phyloP scores from a whole-genome alignment of 2,797 vertebrate species.

The Sebastolobus alascanus region DNA sequence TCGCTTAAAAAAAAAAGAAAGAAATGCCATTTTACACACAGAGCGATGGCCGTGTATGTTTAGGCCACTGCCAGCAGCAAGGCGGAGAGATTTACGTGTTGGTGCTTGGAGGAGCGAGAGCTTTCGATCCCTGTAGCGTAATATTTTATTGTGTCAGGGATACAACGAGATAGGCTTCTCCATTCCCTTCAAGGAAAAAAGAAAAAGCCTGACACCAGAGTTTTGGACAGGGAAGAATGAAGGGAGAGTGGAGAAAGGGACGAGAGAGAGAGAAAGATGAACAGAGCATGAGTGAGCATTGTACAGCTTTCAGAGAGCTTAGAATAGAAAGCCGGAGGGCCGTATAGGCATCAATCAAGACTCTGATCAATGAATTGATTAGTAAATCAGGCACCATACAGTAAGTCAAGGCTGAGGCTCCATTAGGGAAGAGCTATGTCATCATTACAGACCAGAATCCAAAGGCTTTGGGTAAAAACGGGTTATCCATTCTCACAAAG shows the following conservation, averaged over 20 bases:
- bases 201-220: constrained; percentile 64
- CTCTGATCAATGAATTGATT: constrained; percentile 80
- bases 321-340: constrained; percentile 60
- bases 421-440: constrained; percentile 82
- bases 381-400: constrained; percentile 79
- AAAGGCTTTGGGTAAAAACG: constrained; percentile 69
- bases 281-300: constrained; percentile 61
- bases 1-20: constrained; percentile 4
- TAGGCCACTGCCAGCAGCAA: constrained; percentile 54
- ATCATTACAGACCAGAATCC: constrained; percentile 77
- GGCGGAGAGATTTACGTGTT: constrained; percentile 67
- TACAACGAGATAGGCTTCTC: constrained; percentile 60
- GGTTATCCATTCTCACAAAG: constrained; percentile 66
- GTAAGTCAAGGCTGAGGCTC: constrained; percentile 80
- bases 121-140: constrained; percentile 60
- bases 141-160: constrained; percentile 76
- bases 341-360: constrained; percentile 70
- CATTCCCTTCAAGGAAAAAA: constrained; percentile 64
- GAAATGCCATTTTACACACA: constrained; percentile 46
- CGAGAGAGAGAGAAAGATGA: constrained; percentile 32
- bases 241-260: constrained; percentile 2
- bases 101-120: constrained; percentile 64
- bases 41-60: constrained; percentile 52
- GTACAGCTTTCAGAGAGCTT: constrained; percentile 49
- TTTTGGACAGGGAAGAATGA: constrained; percentile 52